Evolutionary conservation across 2,797 vertebrate species (phyloP).

Genomic region (Cirrhinus molitorella): DNA sequence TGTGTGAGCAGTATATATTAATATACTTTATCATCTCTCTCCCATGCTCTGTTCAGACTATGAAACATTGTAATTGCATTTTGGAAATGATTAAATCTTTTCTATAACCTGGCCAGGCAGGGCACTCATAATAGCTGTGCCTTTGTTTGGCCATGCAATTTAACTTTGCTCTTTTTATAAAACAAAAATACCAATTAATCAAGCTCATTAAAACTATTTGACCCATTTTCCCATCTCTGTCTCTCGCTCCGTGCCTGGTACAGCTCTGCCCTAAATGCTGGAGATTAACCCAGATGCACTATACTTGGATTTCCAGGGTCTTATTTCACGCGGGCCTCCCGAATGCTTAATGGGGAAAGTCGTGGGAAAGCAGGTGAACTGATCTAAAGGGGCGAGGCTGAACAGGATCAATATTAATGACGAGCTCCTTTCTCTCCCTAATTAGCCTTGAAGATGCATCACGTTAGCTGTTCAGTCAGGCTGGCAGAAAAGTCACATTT

Average conservation of each 20-base stretch:
- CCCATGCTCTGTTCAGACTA: neutral
- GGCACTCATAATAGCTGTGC: neutral
- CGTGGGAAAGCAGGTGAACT: constrained; percentile 62
- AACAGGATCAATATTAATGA: constrained; percentile 68
- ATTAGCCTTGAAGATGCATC: constrained; percentile 58
- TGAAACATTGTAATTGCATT: constrained; percentile 10
- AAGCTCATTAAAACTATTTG: constrained; percentile 32
- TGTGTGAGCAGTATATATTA: too few relatives aligned
- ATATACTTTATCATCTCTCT: neutral
- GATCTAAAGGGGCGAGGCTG: constrained; percentile 39
- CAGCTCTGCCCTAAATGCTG: constrained; percentile 33
- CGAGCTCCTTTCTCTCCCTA: constrained; percentile 49
- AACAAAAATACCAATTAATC: constrained; percentile 21
- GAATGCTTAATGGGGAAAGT: constrained; percentile 39
- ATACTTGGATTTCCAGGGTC: constrained; percentile 42
- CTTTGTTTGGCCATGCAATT: neutral
- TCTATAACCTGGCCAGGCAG: neutral
- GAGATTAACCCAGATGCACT: constrained; percentile 55
- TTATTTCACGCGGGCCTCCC: constrained; percentile 37
- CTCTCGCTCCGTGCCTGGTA: constrained; percentile 8
- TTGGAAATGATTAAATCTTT: neutral
- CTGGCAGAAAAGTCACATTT: constrained; percentile 58
- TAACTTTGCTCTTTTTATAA: neutral
- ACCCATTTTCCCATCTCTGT: constrained; percentile 15
- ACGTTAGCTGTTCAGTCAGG: constrained; percentile 58